Base-by-base conservation (phyloP, 2,888 invertebrate genomes). In the Cosmopolites sordidus region DNA sequence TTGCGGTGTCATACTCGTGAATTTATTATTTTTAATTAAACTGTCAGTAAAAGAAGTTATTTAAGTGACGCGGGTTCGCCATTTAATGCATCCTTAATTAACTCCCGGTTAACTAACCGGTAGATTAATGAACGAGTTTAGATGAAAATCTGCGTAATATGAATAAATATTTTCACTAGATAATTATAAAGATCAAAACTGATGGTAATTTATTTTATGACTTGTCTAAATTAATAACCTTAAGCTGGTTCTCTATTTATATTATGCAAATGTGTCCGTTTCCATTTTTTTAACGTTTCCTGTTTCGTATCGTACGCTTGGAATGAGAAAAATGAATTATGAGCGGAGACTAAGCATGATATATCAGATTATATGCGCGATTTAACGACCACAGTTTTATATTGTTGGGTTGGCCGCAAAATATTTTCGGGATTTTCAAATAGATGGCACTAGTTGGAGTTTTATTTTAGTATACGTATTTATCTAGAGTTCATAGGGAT, bases 1-100 rank as follows among this genome's bases (percentile, higher is more conserved):
- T 22, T 8, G 22, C 22, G 4, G 22, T 22, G 22, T 8, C 22
- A 22, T 8, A 8, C 4, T 8, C 4, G 22, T 22, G 22, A 30
- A 37, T 46, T 37, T 46, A 46, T 15, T 38, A 15, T 38, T 43
- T 43, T 40, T 40, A 40, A 40, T 40, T 40, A 40, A 40, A 40
- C 15, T 40, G 40, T 40, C 40, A 40, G 40, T 16, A 16, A 40
- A 40, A 11, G 33, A 33, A 40, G 46, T 46, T 47, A 54, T 50
- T 54, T 42, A 40, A 42, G 42, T 12, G 38, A 47, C 16, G 11
- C 15, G 16, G 39, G 39, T 27, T 9, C 3, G 45, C 12, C 38
- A 18, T 50, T 38, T 50, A 47, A 54, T 50, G 50, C 49, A 50
- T 50, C 22, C 39, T 22, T 54, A 54, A 54, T 54, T 54, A 54